Evolutionary conservation across 2,888 invertebrate genomes (phyloP).

Genomic region (Flabesymbios commensalis): DNA sequence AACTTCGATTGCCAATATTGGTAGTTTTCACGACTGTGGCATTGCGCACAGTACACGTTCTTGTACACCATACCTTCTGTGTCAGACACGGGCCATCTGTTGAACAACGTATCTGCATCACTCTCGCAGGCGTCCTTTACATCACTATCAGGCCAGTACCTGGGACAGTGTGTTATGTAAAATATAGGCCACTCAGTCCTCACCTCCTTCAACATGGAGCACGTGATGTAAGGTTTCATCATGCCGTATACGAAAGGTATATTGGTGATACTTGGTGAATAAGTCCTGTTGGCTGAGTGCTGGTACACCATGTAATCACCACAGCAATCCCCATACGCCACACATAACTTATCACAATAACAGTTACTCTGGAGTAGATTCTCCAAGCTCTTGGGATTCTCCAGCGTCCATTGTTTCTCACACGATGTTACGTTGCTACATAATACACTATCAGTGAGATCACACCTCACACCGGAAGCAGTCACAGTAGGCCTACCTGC

Average conservation of each 20-base stretch:
- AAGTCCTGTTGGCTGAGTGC: too few relatives aligned
- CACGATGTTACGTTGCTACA: too few relatives aligned
- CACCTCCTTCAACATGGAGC: neutral
- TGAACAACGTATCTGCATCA: neutral
- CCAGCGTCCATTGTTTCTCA: too few relatives aligned
- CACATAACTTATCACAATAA: neutral
- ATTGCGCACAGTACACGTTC: slow-evolving; percentile 45
- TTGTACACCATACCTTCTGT: slow-evolving; percentile 26
- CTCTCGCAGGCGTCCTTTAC: neutral
- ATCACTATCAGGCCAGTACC: neutral
- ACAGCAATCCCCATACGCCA: neutral
- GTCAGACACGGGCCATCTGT: neutral
- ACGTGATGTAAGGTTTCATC: neutral
- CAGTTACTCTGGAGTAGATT: too few relatives aligned
- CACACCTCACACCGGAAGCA: too few relatives aligned
- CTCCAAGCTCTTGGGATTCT: too few relatives aligned
- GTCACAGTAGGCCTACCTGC: too few relatives aligned
- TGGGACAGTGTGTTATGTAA: neutral
- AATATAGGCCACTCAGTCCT: neutral
- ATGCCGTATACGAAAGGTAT: too few relatives aligned
- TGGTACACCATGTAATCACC: too few relatives aligned
- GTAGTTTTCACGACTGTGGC: slow-evolving; percentile 26
- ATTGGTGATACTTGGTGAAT: too few relatives aligned
- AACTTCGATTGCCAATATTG: neutral
- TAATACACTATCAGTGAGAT: too few relatives aligned